Evolutionary conservation across 2,113 vertebrate genomes (phyloP), one percentile per base, ranked within the genome.

Genomic region (Columbina picui): DNA sequence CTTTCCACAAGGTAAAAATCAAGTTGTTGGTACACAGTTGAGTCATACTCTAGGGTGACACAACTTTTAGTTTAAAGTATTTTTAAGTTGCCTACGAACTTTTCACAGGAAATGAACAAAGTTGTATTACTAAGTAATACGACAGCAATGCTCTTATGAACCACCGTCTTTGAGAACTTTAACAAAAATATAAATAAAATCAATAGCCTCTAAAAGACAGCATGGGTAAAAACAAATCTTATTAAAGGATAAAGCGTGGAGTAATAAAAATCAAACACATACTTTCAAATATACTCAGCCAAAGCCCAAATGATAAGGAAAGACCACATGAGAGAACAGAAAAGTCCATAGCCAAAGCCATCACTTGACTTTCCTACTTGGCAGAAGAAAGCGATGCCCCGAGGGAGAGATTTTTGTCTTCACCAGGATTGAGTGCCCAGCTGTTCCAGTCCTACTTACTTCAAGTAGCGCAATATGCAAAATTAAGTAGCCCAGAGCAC

Each of bases 1-100:
- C 64, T 70, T 95, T 93, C 63, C 45, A 81, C 76, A 80, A 76
- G 38, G 69, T 96, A 96, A 89, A 85, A 94, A 75, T 11, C 17
- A 57, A 80, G 49, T 30, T 93, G 38, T 67, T 78, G 61, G 49
- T 53, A 84, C 20, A 34, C 2, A 7, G 27, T 63, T 93, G 78
- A 84, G 63, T 60, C 50, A 90, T n/a, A 55, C 59, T 93, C 55
- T 52, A 50, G 36, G 32, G 22, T 5, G 8, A 34, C 18, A 38
- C 41, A 80, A 70, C 63, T 59, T 83, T 34, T 61, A 43, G 34
- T 38, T 76, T 36, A 12, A 86, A 90, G 32, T 9, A 41, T 32
- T 69, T 93, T 23, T 56, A 86, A 85, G 39, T 68, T 29, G 10
- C 29, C 26, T 23, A 45, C 30, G 34, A 83, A 69, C 30, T 74